A percentile compares a stretch with the other conserved stretches of the same genome.
Evolutionary conservation across 1,140 invertebrate species (phyloP).

Genomic region (Drosophila chauvacae): DNA sequence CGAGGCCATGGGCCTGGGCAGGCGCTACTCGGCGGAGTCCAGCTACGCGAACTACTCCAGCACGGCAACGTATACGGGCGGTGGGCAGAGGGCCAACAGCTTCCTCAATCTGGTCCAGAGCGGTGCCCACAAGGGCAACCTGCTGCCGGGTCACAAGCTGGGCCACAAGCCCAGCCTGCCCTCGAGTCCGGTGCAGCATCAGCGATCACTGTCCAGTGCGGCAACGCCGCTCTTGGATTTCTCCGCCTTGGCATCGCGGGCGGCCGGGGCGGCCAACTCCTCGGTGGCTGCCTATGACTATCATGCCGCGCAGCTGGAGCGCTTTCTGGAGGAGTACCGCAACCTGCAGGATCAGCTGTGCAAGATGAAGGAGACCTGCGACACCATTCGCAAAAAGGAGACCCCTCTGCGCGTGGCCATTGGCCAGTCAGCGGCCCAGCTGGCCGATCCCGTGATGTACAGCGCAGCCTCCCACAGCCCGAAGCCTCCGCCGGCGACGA

Average conservation of each 20-base stretch:
- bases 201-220: constrained; percentile 77
- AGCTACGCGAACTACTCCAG: constrained; percentile 77
- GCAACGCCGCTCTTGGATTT: constrained; percentile 82
- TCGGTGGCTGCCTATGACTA: constrained; percentile 88
- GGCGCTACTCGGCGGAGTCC: constrained; percentile 78
- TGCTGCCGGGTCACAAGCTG: constrained; percentile 39
- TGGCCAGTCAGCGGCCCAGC: constrained; percentile 72
- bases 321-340: constrained; percentile 91
- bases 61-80: constrained; percentile 72
- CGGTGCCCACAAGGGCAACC: constrained; percentile 59
- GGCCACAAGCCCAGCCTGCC: constrained; percentile 70
- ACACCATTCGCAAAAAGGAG: constrained; percentile 87
- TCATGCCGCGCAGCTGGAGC: constrained; percentile 90
- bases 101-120: constrained; percentile 82
- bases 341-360: constrained; percentile 90
- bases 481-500: constrained; percentile 84
- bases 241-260: constrained; percentile 62
- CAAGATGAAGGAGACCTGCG: constrained; percentile 91
- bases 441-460: constrained; percentile 84
- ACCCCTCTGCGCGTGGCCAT: constrained; percentile 82
- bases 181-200: constrained; percentile 79
- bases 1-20: constrained; percentile 73
- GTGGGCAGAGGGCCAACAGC: constrained; percentile 78
- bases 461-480: constrained; percentile 83
- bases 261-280: constrained; percentile 80